Percentiles rank a stretch among this genome's conserved stretches.
phyloP scores from a whole-genome alignment of 1,140 invertebrate species.

The Phthorimaea operculella region DNA sequence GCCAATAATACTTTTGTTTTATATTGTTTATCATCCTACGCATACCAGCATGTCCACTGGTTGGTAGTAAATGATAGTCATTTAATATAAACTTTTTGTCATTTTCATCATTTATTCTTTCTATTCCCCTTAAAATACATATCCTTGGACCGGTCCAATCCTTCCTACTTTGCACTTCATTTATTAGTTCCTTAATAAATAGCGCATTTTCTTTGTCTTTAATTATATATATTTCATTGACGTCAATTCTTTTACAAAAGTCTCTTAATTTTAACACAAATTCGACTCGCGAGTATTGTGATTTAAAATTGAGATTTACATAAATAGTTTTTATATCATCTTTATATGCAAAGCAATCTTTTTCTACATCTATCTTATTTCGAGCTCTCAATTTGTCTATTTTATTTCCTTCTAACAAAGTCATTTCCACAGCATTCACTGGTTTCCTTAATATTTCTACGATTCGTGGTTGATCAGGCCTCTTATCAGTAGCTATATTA shows the following conservation, averaged over 20 bases:
- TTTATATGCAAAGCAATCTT: constrained; percentile 1
- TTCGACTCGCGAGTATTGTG: not conserved
- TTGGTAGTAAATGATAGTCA: constrained; percentile 4
- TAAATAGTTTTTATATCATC: not conserved
- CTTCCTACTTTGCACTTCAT: not conserved
- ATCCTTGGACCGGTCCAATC: constrained; percentile 1
- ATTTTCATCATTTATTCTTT: not conserved
- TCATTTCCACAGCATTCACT: not conserved
- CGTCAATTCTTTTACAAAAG: constrained; percentile 4
- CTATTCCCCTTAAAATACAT: constrained; percentile 1
- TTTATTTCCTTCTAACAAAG: not conserved
- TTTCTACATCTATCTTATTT: not conserved
- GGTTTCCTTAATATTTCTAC: constrained; percentile 5
- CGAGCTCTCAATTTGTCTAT: not conserved
- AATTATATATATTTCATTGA: constrained; percentile 5
- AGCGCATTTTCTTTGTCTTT: not conserved
- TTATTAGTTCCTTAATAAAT: constrained; percentile 3
- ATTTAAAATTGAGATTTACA: constrained; percentile 1
- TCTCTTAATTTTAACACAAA: not conserved
- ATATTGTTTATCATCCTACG: constrained; percentile 4
- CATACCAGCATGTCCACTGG: constrained; percentile 3
- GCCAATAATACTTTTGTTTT: not conserved
- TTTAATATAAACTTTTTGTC: constrained; percentile 1
- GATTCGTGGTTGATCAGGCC: constrained; percentile 7
- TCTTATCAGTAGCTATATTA: not conserved